These are phyloP conservation scores for Luffia ferchaultella DNA, from an alignment of 2,888 invertebrate genomes.

Conservation along the genomic window DNA sequence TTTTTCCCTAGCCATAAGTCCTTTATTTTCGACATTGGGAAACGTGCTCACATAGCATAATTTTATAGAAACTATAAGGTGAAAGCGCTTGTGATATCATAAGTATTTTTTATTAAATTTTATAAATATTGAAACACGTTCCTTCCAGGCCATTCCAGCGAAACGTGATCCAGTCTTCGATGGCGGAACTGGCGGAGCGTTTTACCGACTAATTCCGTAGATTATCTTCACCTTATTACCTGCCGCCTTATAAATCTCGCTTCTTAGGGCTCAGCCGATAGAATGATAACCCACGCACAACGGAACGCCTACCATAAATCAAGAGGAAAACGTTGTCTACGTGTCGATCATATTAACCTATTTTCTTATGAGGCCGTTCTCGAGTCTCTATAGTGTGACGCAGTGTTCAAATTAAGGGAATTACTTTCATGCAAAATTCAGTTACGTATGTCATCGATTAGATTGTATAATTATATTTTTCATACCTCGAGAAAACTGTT, in stretches of 20 bases:
- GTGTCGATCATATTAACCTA: conserved; percentile 3
- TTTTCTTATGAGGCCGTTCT: neutral
- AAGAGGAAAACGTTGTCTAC: conserved; percentile 2
- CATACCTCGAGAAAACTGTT: no score
- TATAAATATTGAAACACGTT: neutral
- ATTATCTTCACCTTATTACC: conserved; percentile 6
- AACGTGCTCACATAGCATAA: no score
- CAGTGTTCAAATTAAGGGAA: no score
- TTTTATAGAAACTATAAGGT: no score
- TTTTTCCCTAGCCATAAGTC: no score
- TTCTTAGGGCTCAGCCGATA: neutral
- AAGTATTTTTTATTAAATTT: neutral
- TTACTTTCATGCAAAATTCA: no score
- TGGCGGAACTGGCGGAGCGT: neutral
- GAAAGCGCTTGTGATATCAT: no score
- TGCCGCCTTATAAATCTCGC: conserved; percentile 4
- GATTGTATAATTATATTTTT: no score
- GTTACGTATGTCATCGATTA: no score
- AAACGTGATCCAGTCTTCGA: neutral
- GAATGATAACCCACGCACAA: conserved; percentile 5
- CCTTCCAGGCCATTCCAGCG: neutral
- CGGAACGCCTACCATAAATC: conserved; percentile 1
- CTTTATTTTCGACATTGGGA: no score
- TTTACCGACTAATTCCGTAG: conserved; percentile 1
- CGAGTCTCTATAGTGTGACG: neutral